Percentiles rank a stretch among this genome's conserved stretches.
Conservation (phyloP, 1,140 invertebrate genomes). For the Rhyacophila brunnea region DNA sequence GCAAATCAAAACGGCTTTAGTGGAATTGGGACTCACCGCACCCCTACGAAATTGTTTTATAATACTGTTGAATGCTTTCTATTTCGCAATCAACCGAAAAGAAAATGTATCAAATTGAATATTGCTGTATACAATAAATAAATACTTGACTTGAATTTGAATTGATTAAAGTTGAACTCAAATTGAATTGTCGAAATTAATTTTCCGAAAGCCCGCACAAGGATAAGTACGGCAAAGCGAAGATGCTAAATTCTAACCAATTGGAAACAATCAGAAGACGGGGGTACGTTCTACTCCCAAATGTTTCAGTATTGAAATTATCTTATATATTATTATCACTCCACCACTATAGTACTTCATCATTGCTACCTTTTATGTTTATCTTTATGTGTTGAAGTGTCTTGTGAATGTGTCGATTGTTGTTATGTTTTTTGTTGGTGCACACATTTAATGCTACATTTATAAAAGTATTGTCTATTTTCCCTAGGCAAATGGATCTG, state of each 20-base stretch:
- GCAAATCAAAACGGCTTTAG: too few relatives aligned
- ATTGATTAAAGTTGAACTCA: background rate
- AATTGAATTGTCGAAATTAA: constrained; percentile 38
- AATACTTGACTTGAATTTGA: too few relatives aligned
- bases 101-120: too few relatives aligned
- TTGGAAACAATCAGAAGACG: constrained; percentile 81
- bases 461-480: background rate
- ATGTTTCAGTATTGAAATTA: constrained; percentile 22
- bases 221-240: constrained; percentile 85
- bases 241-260: constrained; percentile 81
- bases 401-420: constrained; percentile 12
- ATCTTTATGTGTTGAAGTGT: background rate
- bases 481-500: too few relatives aligned
- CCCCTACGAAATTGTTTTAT: too few relatives aligned
- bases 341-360: constrained; percentile 19
- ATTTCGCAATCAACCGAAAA: too few relatives aligned
- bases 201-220: constrained; percentile 82
- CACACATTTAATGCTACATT: background rate
- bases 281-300: constrained; percentile 69
- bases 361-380: constrained; percentile 2
- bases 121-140: too few relatives aligned
- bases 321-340: constrained; percentile 16
- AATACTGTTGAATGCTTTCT: too few relatives aligned
- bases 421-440: background rate
- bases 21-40: too few relatives aligned